Evolutionary conservation across 2,888 invertebrate genomes (phyloP).

Genomic region (Lasioglossum figueresi): DNA sequence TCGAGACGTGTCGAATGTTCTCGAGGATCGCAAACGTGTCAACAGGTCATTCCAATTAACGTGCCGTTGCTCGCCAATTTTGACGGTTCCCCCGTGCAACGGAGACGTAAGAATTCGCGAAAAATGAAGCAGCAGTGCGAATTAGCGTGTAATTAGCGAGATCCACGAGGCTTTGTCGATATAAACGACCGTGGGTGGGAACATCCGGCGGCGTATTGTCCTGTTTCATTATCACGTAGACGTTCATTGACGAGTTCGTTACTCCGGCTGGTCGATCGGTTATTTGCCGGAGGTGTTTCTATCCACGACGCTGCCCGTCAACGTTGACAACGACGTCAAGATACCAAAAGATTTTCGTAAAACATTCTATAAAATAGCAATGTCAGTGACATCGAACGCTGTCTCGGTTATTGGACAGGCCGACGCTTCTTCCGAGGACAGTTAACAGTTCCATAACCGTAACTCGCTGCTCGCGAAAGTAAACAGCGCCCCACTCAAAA

Average conservation of each 20-base stretch:
- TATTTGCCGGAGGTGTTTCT: not conserved
- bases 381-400: not conserved
- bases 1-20: not conserved
- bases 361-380: not conserved
- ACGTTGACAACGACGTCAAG: not conserved
- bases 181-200: slow-evolving; percentile 34
- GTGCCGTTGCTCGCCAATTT: not conserved
- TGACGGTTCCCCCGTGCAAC: not conserved
- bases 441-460: not conserved
- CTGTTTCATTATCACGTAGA: slow-evolving; percentile 62
- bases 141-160: slow-evolving; percentile 35
- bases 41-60: not conserved
- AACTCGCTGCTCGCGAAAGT: slow-evolving; percentile 33
- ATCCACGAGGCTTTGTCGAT: not conserved
- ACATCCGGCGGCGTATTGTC: slow-evolving; percentile 46
- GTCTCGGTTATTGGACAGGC: not conserved
- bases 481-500: slow-evolving; percentile 45
- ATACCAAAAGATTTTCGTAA: not conserved
- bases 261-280: slow-evolving; percentile 34
- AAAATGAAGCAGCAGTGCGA: not conserved
- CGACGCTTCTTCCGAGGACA: not conserved
- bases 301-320: not conserved
- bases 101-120: not conserved
- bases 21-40: not conserved
- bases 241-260: slow-evolving; percentile 64